Conservation (phyloP, 35 echinoderm and acorn worm genomes). For the Chiridota heheva region DNA sequence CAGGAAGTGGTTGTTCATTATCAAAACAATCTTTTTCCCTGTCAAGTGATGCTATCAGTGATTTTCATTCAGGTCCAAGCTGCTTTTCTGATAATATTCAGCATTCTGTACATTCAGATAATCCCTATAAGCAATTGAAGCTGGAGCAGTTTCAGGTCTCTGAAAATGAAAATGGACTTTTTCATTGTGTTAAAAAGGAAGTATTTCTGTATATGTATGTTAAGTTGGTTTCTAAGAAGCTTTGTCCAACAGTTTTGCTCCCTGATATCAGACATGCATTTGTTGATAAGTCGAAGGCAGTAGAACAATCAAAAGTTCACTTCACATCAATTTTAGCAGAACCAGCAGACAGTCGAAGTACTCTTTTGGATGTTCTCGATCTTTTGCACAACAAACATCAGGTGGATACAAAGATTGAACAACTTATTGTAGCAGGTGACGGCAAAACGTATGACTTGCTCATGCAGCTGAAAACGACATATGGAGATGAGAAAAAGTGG, state of each 20-base stretch:
- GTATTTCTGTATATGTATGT: constrained; percentile 30
- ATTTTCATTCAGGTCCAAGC: no score
- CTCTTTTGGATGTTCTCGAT: constrained; percentile 26
- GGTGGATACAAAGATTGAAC: background rate
- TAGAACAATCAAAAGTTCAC: constrained; percentile 26
- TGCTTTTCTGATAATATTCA: no score
- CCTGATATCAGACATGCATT: constrained; percentile 7
- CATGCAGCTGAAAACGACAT: constrained; percentile 13
- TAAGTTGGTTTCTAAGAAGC: background rate
- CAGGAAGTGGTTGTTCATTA: no score
- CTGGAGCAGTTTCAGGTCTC: no score
- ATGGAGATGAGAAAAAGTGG: constrained; percentile 45
- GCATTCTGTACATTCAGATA: no score
- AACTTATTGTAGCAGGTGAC: constrained; percentile 52
- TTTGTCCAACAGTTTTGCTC: background rate
- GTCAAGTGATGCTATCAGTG: no score
- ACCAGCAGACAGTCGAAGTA: constrained; percentile 45
- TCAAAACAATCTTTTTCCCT: no score
- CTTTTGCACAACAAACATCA: constrained; percentile 23
- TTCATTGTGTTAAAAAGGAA: constrained; percentile 1
- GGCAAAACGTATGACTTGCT: constrained; percentile 43
- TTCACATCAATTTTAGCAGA: constrained; percentile 23
- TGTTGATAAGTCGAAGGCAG: background rate
- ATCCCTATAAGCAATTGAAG: no score
- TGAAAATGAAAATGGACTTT: no score